These are phyloP conservation scores for Polydrusus pterygomalis DNA, from an alignment of 2,888 invertebrate species.

Conservation along the genomic window DNA sequence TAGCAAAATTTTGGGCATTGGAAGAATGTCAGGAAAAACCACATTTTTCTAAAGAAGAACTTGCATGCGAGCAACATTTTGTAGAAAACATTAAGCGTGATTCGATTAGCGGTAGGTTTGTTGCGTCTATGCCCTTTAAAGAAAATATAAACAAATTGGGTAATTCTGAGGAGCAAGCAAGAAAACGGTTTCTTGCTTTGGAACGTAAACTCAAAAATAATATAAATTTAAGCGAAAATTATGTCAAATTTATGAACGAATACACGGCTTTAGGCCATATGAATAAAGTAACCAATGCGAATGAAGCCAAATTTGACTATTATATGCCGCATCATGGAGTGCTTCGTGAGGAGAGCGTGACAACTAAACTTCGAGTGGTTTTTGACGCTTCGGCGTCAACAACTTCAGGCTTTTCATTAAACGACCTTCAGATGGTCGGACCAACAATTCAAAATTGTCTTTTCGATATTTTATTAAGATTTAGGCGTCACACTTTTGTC, in stretches of 20 bases:
- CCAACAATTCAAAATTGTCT: conserved; percentile 39
- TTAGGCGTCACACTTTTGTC: conserved; percentile 1
- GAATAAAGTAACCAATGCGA: background rate
- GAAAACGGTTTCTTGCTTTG: conserved; percentile 17
- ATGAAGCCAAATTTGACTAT: background rate
- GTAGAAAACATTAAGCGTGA: conserved; percentile 11
- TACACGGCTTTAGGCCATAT: conserved; percentile 25
- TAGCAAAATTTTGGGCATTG: conserved; percentile 37
- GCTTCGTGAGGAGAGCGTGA: background rate
- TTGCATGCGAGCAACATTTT: conserved; percentile 28
- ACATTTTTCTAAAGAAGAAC: conserved; percentile 19
- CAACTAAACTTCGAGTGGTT: conserved; percentile 34
- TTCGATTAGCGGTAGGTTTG: conserved; percentile 3
- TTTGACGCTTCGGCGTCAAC: conserved; percentile 27
- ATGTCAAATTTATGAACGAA: conserved; percentile 23
- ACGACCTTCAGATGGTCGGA: conserved; percentile 33
- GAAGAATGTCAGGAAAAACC: conserved; percentile 1
- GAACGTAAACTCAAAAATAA: conserved; percentile 11
- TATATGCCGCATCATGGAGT: conserved; percentile 36
- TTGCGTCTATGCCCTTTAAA: conserved; percentile 8
- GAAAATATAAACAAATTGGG: background rate
- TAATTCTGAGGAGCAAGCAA: conserved; percentile 23
- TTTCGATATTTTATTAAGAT: conserved; percentile 17
- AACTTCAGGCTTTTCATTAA: conserved; percentile 7
- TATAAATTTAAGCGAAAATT: conserved; percentile 1